These are phyloP conservation scores for Lumbricus terrestris DNA, from an alignment of 2,888 invertebrate genomes.

Conservation along the genomic window DNA sequence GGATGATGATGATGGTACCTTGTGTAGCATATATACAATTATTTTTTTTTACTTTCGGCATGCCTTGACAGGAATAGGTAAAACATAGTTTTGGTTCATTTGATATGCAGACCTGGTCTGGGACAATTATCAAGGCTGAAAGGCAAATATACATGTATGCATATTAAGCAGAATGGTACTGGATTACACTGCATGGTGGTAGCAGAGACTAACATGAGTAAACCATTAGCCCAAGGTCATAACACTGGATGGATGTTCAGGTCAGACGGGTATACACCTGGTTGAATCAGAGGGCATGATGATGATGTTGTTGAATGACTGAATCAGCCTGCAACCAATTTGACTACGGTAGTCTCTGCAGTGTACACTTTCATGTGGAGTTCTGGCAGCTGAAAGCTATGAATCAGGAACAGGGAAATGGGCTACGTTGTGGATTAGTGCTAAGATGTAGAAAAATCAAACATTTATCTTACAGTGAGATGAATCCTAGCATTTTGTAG, in stretches of 20 bases:
- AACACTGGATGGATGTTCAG: not conserved
- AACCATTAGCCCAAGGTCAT: not conserved
- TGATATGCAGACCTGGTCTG: not conserved
- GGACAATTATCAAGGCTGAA: not conserved
- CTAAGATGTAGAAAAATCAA: not conserved
- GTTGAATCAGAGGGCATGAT: not conserved
- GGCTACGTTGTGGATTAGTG: not conserved
- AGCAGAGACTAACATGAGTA: not conserved
- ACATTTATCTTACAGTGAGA: not conserved
- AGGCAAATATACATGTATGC: not conserved
- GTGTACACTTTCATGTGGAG: too few species aligned
- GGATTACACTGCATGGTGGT: not conserved
- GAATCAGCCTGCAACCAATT: not conserved
- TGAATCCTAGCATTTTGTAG: not conserved
- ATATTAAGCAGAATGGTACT: not conserved
- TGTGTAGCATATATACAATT: too few species aligned
- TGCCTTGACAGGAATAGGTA: not conserved
- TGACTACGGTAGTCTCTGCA: too few species aligned
- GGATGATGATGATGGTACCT: too few species aligned
- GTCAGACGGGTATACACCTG: not conserved
- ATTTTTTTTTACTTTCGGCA: not conserved
- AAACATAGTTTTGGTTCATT: not conserved
- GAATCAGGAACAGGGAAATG: not conserved
- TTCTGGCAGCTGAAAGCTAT: not conserved
- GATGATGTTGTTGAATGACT: not conserved